Evolutionary conservation across 2,113 vertebrate genomes (phyloP).

Genomic region (Salvator merianae): DNA sequence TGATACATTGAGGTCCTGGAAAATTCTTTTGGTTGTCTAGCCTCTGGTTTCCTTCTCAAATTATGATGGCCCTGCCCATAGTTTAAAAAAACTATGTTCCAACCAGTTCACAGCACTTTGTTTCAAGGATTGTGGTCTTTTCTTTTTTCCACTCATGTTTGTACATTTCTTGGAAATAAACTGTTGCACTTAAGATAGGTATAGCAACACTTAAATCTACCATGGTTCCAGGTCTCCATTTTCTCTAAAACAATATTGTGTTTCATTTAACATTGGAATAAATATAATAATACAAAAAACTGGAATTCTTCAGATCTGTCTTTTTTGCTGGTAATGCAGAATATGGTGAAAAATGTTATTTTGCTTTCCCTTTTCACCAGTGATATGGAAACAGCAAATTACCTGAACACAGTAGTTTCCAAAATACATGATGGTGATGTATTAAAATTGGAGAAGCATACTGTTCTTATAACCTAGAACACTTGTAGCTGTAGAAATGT

Average conservation of each 20-base stretch:
- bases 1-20: slow-evolving; percentile 4
- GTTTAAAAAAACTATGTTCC: slow-evolving; percentile 28
- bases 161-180: slow-evolving; percentile 25
- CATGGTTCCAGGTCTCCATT: neutral
- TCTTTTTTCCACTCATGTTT: slow-evolving; percentile 35
- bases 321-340: neutral
- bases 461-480: neutral
- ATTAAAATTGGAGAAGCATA: neutral
- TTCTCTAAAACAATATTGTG: slow-evolving; percentile 31
- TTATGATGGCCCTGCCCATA: slow-evolving; percentile 20
- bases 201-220: slow-evolving; percentile 18
- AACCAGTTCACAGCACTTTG: neutral
- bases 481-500: neutral
- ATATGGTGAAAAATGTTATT: slow-evolving; percentile 3
- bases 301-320: neutral
- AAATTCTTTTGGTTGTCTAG: neutral
- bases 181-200: slow-evolving; percentile 25
- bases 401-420: neutral
- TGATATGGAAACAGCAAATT: neutral
- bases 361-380: neutral
- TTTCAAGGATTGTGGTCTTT: slow-evolving; percentile 26
- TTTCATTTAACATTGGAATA: slow-evolving; percentile 63
- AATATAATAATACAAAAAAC: slow-evolving; percentile 51
- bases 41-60: slow-evolving; percentile 5
- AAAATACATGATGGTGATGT: neutral